phyloP scores from a whole-genome alignment of 2,888 invertebrate species.

The Asteroscopus sphinx region DNA sequence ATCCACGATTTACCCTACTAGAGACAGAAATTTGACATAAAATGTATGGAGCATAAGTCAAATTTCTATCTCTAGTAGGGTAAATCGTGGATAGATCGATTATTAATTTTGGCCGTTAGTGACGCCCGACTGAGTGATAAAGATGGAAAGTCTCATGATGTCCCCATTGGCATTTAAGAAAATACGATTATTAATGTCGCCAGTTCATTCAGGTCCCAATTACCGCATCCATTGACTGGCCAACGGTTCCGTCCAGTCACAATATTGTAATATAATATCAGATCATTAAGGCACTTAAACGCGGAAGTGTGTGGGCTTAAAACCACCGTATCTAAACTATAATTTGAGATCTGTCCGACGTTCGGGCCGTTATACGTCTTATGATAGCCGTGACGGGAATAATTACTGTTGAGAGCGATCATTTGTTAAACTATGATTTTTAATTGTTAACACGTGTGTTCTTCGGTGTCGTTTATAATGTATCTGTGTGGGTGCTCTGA shows the following conservation, averaged over 20 bases:
- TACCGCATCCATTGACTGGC: constrained; percentile 79
- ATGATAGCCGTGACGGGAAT: constrained; percentile 83
- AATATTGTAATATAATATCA: constrained; percentile 86
- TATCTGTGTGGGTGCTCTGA: constrained; percentile 65
- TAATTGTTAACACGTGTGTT: constrained; percentile 88
- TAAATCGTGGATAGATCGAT: too few species aligned
- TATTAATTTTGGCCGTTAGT: too few species aligned
- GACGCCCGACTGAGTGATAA: too few species aligned
- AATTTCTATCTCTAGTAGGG: too few species aligned
- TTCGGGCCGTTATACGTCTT: constrained; percentile 76
- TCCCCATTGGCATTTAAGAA: constrained; percentile 43
- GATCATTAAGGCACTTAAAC: constrained; percentile 84
- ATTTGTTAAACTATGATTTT: constrained; percentile 82
- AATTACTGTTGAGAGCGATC: constrained; percentile 81
- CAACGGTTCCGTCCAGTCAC: constrained; percentile 74
- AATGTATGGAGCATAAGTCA: too few species aligned
- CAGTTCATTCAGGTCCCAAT: constrained; percentile 75
- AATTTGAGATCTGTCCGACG: constrained; percentile 84
- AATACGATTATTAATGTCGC: constrained; percentile 71
- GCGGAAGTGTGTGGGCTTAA: constrained; percentile 89
- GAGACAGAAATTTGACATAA: too few species aligned
- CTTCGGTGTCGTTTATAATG: constrained; percentile 67
- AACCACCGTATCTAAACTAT: constrained; percentile 88
- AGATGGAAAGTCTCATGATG: too few species aligned
- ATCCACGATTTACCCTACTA: too few species aligned